Evolutionary conservation across 2,888 invertebrate genomes (phyloP).

Genomic region (Temnothorax ravouxi): DNA sequence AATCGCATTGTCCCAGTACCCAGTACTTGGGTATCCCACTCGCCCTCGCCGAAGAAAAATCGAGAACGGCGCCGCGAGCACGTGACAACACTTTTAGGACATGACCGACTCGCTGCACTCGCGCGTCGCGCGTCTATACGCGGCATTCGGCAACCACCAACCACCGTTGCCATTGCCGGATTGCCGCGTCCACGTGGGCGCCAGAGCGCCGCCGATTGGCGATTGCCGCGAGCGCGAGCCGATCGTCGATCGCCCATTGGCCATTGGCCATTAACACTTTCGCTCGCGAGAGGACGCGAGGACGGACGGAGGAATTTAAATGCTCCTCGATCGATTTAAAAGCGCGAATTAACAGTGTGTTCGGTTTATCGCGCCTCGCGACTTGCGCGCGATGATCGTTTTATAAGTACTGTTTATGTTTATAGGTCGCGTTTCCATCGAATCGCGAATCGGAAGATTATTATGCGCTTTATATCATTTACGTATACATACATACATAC

Average conservation of each 20-base stretch:
- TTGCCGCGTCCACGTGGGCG: conserved; percentile 4
- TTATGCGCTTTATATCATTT: not conserved
- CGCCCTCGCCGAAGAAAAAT: not conserved
- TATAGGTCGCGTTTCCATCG: not conserved
- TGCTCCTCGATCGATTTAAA: conserved; percentile 2
- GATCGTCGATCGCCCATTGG: not conserved
- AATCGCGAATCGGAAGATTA: not conserved
- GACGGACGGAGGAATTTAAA: not conserved
- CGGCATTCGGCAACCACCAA: not conserved
- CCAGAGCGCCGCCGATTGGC: not conserved
- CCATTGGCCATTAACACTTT: not conserved
- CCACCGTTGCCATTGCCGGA: not conserved
- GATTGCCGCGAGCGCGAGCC: not conserved
- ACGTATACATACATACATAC: not conserved
- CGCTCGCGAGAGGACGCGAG: too few species aligned
- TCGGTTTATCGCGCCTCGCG: not conserved
- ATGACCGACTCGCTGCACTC: not conserved
- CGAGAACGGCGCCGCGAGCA: not conserved
- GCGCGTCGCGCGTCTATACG: not conserved
- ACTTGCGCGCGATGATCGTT: not conserved
- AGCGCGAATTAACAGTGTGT: too few species aligned
- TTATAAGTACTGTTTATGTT: not conserved
- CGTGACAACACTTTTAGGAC: not conserved
- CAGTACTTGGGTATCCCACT: not conserved
- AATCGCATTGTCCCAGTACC: not conserved